Conservation (phyloP, 2,113 vertebrate species). For the Otocyon megalotis region DNA sequence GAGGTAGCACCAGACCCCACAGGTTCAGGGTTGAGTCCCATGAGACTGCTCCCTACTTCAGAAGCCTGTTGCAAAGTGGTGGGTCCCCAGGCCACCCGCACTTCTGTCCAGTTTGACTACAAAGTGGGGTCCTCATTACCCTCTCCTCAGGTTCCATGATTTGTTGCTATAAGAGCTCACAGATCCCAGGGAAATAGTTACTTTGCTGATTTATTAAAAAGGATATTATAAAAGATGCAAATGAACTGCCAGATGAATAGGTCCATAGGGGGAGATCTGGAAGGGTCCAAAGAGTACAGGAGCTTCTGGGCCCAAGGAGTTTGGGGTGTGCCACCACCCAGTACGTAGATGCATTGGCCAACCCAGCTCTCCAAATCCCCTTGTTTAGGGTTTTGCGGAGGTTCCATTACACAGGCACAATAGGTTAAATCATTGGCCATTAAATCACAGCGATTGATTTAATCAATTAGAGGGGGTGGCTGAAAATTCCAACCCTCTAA, state of each 20-base stretch:
- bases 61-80: not conserved
- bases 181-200: not conserved
- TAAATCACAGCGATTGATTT: not conserved
- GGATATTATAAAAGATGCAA: not conserved
- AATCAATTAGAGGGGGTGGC: too few species aligned
- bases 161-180: not conserved
- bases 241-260: not conserved
- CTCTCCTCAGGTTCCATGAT: not conserved
- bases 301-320: not conserved
- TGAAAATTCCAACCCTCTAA: not conserved
- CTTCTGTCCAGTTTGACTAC: not conserved
- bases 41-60: not conserved
- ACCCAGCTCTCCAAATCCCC: not conserved
- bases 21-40: not conserved
- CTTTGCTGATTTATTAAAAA: not conserved
- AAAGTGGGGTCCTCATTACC: not conserved
- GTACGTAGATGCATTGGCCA: not conserved
- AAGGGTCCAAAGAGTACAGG: not conserved
- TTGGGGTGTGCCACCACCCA: too few species aligned
- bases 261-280: not conserved
- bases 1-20: not conserved
- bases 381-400: not conserved
- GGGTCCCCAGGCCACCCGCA: not conserved
- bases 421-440: not conserved
- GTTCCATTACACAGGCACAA: not conserved